Base-by-base conservation (phyloP, 2,113 vertebrate genomes). In the Columbina picui region DNA sequence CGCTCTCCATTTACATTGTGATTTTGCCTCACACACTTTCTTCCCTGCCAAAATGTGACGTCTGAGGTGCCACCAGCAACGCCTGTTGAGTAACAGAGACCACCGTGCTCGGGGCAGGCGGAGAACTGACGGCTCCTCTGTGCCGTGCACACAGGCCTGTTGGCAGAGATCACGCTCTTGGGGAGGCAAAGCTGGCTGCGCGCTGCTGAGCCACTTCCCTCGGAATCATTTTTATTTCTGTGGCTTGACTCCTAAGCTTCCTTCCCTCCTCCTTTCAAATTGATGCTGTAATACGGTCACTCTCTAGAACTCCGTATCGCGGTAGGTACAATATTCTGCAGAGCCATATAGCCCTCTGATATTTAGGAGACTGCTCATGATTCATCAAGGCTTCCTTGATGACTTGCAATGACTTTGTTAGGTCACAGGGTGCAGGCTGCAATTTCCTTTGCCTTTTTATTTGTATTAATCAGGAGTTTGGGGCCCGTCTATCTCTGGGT, bases 371-470 rank as follows among this genome's bases (percentile, higher is more conserved):
- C 55, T 77, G 47, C 76, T 85, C 60, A 91, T 56, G 80, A 96
- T 91, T 82, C 90, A 96, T 80, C 90, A 89, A 50, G 63, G 63
- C 39, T 75, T 93, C 91, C 89, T 88, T 63, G 71, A 83, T 68
- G 84, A 90, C 84, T 86, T 63, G 21, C 52, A 85, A 67, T 0
- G 27, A 89, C 87, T 89, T 47, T 81, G 65, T 20, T 49, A 67
- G 94, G 96, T 95, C 96, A 94, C 92, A 96, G 96, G 75, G 92
- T 17, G 77, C 95, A 89, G 16, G n/a, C 27, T 94, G 86, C 82
- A 83, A 95, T 96, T 95, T 95, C 92, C 94, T 93, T 82, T 7
- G 34, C 77, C 55, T 91, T 94, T 86, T 83, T 80, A 57, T 76
- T 95, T 55, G 81, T 84, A 95, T 91, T 63, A 93, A 92, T 91